A percentile compares a stretch with the other conserved stretches of the same genome.
Evolutionary conservation across 2,797 vertebrate genomes (phyloP).

Genomic region (Notoglanidium macrostoma): DNA sequence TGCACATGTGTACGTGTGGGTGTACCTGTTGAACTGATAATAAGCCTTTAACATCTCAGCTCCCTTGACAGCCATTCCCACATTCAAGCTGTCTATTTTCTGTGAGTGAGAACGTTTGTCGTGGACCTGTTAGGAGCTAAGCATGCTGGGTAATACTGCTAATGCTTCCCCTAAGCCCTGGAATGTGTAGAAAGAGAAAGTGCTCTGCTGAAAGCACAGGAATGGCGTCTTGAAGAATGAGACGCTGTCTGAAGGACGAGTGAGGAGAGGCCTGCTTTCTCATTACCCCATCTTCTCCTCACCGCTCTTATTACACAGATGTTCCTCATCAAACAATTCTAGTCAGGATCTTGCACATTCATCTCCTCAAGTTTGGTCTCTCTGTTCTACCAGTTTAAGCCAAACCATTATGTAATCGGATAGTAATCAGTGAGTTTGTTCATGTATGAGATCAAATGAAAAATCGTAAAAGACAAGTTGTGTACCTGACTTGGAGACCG

Average conservation of each 20-base stretch:
- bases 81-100: slow-evolving; percentile 52
- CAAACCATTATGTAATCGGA: background rate
- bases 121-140: slow-evolving; percentile 38
- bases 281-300: slow-evolving; percentile 58
- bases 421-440: background rate
- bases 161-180: slow-evolving; percentile 52
- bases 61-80: slow-evolving; percentile 50
- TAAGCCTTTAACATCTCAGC: slow-evolving; percentile 55
- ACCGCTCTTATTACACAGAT: slow-evolving; percentile 72
- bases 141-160: slow-evolving; percentile 55
- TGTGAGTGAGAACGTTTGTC: slow-evolving; percentile 45
- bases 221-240: slow-evolving; percentile 64
- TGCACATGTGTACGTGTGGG: background rate
- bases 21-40: slow-evolving; percentile 41
- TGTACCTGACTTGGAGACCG: background rate
- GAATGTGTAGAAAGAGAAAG: slow-evolving; percentile 41
- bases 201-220: slow-evolving; percentile 21
- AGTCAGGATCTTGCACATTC: slow-evolving; percentile 65
- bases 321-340: slow-evolving; percentile 77
- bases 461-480: background rate
- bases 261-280: slow-evolving; percentile 65
- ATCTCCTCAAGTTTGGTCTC: background rate
- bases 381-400: background rate
- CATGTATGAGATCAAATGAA: background rate
- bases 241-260: slow-evolving; percentile 64